Evolutionary conservation across 2,888 invertebrate genomes (phyloP).

Genomic region (Stramonita haemastoma): DNA sequence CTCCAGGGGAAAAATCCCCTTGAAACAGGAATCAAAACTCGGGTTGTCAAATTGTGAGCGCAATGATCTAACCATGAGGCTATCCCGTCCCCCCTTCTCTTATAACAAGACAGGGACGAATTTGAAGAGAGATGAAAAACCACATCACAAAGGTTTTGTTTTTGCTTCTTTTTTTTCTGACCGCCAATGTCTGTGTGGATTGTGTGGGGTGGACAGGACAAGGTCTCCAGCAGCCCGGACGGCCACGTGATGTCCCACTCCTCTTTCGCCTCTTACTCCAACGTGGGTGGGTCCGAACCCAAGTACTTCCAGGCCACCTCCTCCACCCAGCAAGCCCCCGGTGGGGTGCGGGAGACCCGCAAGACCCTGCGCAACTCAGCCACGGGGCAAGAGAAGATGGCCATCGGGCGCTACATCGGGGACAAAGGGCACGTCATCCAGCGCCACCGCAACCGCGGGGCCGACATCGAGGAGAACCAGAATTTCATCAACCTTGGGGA

Average conservation of each 20-base stretch:
- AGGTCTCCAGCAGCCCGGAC: not conserved
- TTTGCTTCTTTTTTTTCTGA: no score
- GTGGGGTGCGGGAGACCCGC: not conserved
- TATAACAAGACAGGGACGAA: no score
- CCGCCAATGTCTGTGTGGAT: no score
- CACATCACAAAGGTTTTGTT: no score
- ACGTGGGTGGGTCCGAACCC: not conserved
- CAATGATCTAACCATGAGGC: no score
- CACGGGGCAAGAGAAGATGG: not conserved
- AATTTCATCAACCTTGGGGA: not conserved
- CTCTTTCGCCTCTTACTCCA: not conserved
- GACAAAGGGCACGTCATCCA: slow-evolving; percentile 3
- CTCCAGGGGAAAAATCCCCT: no score
- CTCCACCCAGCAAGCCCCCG: not conserved
- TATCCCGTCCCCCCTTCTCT: no score
- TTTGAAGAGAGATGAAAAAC: no score
- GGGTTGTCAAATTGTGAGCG: no score
- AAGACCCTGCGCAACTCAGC: not conserved
- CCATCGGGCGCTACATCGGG: not conserved
- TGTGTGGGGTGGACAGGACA: not conserved
- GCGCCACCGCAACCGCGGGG: not conserved
- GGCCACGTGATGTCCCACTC: not conserved
- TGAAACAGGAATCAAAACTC: no score
- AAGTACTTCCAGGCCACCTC: not conserved
- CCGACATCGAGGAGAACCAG: not conserved